Evolutionary conservation across 2,113 vertebrate species (phyloP), one percentile per base, ranked within the genome.

Genomic region (Gobio gobio): DNA sequence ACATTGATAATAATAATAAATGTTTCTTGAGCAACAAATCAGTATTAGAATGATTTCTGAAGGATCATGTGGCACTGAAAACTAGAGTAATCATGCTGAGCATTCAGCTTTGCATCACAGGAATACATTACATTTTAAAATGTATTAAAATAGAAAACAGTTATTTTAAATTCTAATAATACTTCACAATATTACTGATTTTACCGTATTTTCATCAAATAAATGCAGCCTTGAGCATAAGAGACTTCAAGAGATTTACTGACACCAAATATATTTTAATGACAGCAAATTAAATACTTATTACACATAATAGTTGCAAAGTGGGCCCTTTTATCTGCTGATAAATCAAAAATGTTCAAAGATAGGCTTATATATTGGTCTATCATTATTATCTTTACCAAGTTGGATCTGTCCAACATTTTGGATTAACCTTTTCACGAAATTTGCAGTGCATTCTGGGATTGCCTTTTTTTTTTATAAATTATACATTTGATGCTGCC

Each of bases 361-460:
- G 64, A 68, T 36, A 9, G 29, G 63, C 29, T 66, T 14, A 68
- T 68, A 29, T 29, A 9, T 10, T 68, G 29, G 3, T 36, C 3
- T 68, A 68, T 36, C 16, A 40, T 33, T 5, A 36, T 68, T 68
- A 36, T 20, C 64, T 20, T 56, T 6, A 56, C 54, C 6, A 6
- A 20, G 54, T 8, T 56, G 54, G 54, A 10, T 12, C 3, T 13
- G 47, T 47, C 47, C 10, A 63, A 63, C 24, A 63, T 63, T 10
- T 61, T 61, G 0, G 10, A 61, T 61, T n/a, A 66, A 33, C 63
- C 3, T 66, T 64, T 36, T 36, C 16, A 68, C 3, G 0, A 10
- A 70, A 70, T 70, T 78, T 77, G 24, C 33, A 61, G 9, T 78
- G 33, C 22, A 61, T 78, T 78, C 56, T 59, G 51, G 51, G 29